A percentile compares a stretch with the other conserved stretches of the same genome.
Evolutionary conservation across 2,113 vertebrate species (phyloP).

Genomic region (Perca flavescens): DNA sequence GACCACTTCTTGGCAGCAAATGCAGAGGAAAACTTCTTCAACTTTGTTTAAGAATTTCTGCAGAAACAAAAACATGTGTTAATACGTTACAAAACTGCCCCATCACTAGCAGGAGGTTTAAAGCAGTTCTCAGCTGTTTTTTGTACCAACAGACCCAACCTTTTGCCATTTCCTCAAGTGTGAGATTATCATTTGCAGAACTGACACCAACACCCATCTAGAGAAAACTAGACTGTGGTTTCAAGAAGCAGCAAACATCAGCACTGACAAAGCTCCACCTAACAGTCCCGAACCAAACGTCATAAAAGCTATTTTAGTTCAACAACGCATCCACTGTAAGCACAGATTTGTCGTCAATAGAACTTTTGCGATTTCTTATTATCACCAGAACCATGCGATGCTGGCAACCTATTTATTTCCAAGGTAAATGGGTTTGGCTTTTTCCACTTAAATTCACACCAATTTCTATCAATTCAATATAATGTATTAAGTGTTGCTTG

Average conservation of each 20-base stretch:
- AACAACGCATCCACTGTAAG: neutral
- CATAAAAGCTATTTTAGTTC: neutral
- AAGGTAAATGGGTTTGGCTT: too few relatives aligned
- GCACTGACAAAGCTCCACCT: neutral
- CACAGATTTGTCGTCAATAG: neutral
- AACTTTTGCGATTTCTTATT: neutral
- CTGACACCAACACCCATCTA: neutral
- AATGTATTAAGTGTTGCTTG: neutral
- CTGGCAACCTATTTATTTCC: neutral
- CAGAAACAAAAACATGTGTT: conserved; percentile 25
- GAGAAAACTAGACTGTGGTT: neutral
- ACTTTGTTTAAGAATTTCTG: conserved; percentile 96
- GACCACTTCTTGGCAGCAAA: conserved; percentile 98
- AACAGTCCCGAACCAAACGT: neutral
- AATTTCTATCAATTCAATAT: too few relatives aligned
- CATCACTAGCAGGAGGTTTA: neutral
- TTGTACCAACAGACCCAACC: neutral
- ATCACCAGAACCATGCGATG: neutral
- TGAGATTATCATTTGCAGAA: neutral
- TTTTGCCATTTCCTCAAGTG: neutral
- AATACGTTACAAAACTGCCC: neutral
- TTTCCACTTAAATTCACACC: neutral
- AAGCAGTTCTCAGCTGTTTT: neutral
- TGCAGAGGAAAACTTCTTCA: conserved; percentile 94
- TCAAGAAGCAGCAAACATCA: neutral